Base-by-base conservation (phyloP, 2,888 invertebrate species). In the Drosophila infuscata region DNA sequence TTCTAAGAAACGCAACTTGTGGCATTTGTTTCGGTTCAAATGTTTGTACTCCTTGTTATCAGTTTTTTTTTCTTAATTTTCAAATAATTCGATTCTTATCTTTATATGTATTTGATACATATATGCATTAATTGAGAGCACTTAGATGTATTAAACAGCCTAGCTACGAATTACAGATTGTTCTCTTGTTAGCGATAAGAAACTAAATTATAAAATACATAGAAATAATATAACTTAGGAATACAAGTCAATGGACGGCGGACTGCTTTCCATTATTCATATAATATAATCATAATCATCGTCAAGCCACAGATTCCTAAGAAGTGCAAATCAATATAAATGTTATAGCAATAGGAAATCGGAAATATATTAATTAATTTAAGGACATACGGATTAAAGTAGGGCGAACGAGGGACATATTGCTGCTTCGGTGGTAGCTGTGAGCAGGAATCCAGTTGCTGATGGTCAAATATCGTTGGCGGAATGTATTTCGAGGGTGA, bases 381-480 rank as follows among this genome's bases (percentile, higher is more conserved):
- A 12, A 25, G 17, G 32, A 78, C 79, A 54, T 68, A 78, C 78
- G 68, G 67, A 75, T 78, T 78, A 29, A 67, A 79, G 33, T 64
- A 69, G 0, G 76, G 67, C 3, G 78, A 79, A 57, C 75, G 82
- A 30, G 57, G 60, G 6, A 56, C 29, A 46, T 63, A 76, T 53
- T 78, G 68, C 25, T 58, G 70, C n/a, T 54, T 73, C 12, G 58
- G 15, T 20, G n/a, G 32, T 7, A n/a, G 2, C 4, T 8, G 15
- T 9, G 25, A 2, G 11, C 9, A 5, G 20, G 32, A 5, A 17
- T 48, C 0, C 4, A 5, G 3, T 15, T 11, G 20, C n/a, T 20
- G 8, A 4, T 12, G 1, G 6, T 0, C 11, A 9, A 9, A 2
- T 5, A 41, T 32, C 6, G 43, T 29, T 17, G 74, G 64, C 0